Evolutionary conservation across 1,140 invertebrate genomes (phyloP), one percentile per base, ranked within the genome.

Genomic region (Drosophila parvula): DNA sequence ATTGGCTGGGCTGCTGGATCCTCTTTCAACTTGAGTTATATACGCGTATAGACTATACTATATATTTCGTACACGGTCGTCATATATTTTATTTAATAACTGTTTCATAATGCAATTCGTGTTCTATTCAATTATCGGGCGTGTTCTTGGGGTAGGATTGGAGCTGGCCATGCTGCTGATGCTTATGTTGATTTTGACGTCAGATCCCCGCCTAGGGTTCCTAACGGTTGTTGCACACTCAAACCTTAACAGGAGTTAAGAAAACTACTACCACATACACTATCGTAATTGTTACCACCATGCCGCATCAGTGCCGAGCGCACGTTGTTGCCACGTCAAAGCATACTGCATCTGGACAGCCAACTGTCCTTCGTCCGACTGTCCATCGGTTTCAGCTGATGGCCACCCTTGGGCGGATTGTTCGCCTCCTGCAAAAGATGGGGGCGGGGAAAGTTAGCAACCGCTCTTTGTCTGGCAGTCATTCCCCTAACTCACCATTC

Each of bases 391-490:
- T 92, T 92, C 45, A 91, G 94, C 95, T 96, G 95, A 89, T 96
- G 95, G 45, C 95, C 95, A 74, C 95, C 94, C 93, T 96, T 96
- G 32, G 95, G 95, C 81, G 96, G 96, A 93, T 96, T 96, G 70
- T 95, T 96, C 62, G 95, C 95, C 92, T 96, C 96, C 96, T 96
- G 80, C 3, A 50, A 6, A 30, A 10, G 12, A 32, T 1, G 36
- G 36, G 36, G 14, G 0, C 5, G 5, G 12, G 4, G 4, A 28
- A n/a, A 28, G n/a, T 62, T 30, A 38, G 18, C 14, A 4, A 8
- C 10, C 1, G 11, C 9, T 8, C 60, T 69, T 69, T 69, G 65
- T 69, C 11, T 22, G 22, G 40, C 22, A 22, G 22, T 10, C 11
- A 18, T 18, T 36, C 34, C 34, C 34, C 34, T 11, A 34, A 92